Evolutionary conservation across 1,140 invertebrate genomes (phyloP), one percentile per base, ranked within the genome.

Genomic region (Ceratoteleas bidentatus): DNA sequence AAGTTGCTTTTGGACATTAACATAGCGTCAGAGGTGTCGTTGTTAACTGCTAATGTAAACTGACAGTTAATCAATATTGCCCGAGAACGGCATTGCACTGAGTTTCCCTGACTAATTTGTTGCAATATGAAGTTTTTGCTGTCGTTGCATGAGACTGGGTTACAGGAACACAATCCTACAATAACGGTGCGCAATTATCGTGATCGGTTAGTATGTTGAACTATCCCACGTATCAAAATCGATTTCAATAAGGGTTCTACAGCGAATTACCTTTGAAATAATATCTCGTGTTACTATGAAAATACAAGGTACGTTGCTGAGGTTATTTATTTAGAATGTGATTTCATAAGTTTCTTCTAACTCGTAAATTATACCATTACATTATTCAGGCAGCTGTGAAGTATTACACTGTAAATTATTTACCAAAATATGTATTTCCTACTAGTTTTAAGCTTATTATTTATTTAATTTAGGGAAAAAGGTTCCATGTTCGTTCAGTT

Each of bases 61-160:
- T 75, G 72, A 76, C 56, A 40, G 56, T 0, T 76, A 68, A 68
- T 76, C 73, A 56, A 76, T 75, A 60, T 47, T 24, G 40, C 32
- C 4, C 60, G 24, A 62, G 38, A 47, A 34, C 40, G 32, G 16
- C 53, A 34, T 24, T 49, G 47, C 8, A 43, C 40, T 49, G 49
- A 57, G 53, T 50, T 57, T 58, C 15, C 6, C 33, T 50, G n/a
- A 58, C 45, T 74, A 58, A 58, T 74, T 65, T 65, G 34, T 62
- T 47, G 24, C 13, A 14, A 53, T 62, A 40, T 62, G 45, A 8
- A 54, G 52, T 73, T 73, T 56, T 73, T 64, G 40, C 56, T 49
- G 14, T 56, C n/a, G 47, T 56, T 50, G 52, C 43, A 53, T 11
- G 49, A 62, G 49, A 60, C 49, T 70, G 66, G 13, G 38, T 61